Conservation (phyloP, 2,888 invertebrate genomes). For the Xylota sylvarum region DNA sequence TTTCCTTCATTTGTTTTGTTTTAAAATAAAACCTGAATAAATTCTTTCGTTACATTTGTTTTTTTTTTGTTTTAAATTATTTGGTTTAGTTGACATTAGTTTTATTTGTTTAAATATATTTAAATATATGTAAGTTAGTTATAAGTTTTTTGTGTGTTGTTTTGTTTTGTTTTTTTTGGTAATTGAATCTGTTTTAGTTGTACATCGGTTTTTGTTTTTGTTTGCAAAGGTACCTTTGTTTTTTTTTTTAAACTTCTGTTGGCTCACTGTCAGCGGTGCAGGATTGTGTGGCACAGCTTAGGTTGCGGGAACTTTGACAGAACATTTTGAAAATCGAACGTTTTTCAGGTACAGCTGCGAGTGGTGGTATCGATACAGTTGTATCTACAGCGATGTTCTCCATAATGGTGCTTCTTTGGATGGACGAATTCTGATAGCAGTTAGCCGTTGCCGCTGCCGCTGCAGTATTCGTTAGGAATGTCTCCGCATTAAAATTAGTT, state of each 20-base stretch:
- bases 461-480: constrained; percentile 63
- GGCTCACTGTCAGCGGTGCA: constrained; percentile 81
- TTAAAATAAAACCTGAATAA: constrained; percentile 51
- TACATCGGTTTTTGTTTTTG: constrained; percentile 23
- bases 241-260: constrained; percentile 81
- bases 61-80: constrained; percentile 35
- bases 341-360: constrained; percentile 72
- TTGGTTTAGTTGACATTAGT: constrained; percentile 70
- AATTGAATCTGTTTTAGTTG: constrained; percentile 50
- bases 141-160: constrained; percentile 8
- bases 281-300: constrained; percentile 81
- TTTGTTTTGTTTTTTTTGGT: constrained; percentile 60
- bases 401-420: constrained; percentile 62
- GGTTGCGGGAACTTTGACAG: constrained; percentile 83
- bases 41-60: constrained; percentile 65
- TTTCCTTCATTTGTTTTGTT: background rate
- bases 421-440: constrained; percentile 50
- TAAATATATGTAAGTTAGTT: constrained; percentile 31
- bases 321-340: constrained; percentile 82
- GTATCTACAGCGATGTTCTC: constrained; percentile 69
- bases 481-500: constrained; percentile 50
- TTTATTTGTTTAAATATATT: constrained; percentile 18
- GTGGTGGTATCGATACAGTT: constrained; percentile 74
- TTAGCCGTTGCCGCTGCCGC: constrained; percentile 23
- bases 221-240: constrained; percentile 37